phyloP scores from a whole-genome alignment of 2,888 invertebrate genomes.

The Ichneumon xanthorius region DNA sequence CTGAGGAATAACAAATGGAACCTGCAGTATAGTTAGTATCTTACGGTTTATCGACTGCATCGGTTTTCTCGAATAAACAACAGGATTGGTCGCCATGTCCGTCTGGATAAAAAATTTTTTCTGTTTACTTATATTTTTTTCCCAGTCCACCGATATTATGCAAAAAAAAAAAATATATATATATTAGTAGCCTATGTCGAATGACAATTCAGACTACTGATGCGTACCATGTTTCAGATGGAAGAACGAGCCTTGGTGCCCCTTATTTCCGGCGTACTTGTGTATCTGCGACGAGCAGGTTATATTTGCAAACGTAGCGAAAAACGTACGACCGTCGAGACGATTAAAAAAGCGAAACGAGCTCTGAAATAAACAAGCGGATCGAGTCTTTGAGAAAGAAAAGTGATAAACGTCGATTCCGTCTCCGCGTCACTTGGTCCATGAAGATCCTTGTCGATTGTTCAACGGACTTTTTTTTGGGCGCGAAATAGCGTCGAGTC shows the following conservation, averaged over 20 bases:
- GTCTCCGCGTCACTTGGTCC: not conserved
- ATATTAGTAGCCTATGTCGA: not conserved
- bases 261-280: too few species aligned
- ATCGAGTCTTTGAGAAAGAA: not conserved
- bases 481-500: not conserved
- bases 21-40: constrained; percentile 12
- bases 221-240: not conserved
- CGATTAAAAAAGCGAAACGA: not conserved
- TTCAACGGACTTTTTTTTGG: not conserved
- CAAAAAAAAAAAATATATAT: not conserved
- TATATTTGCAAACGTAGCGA: not conserved
- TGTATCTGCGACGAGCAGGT: not conserved
- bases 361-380: not conserved
- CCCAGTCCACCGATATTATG: not conserved
- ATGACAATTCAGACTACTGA: not conserved
- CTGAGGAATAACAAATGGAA: not conserved
- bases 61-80: not conserved
- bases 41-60: constrained; percentile 2
- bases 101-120: not conserved
- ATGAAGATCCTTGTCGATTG: not conserved
- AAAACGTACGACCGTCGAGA: not conserved
- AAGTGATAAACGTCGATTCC: not conserved
- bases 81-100: not conserved
- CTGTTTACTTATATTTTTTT: not conserved
- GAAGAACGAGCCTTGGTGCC: not conserved